Evolutionary conservation across 2,888 invertebrate species (phyloP).

Genomic region (Chymomyza caudatula): DNA sequence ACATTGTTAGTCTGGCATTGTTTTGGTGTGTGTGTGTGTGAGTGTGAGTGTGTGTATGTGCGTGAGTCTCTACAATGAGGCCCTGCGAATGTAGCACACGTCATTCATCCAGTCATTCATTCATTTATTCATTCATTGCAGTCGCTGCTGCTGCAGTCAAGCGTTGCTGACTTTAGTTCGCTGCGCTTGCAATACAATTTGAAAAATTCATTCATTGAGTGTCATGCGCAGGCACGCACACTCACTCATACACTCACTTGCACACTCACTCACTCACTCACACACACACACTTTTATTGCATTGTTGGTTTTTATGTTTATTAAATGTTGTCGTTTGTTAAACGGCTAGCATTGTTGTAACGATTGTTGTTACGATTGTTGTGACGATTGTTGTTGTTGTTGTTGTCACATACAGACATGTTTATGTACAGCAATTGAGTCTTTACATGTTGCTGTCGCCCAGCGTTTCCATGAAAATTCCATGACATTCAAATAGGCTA

Average conservation of each 20-base stretch:
- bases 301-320: slow-evolving; percentile 31
- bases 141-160: neutral
- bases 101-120: slow-evolving; percentile 25
- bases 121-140: slow-evolving; percentile 22
- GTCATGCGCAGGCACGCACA: slow-evolving; percentile 28
- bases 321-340: slow-evolving; percentile 53
- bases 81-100: slow-evolving; percentile 39
- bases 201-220: slow-evolving; percentile 34
- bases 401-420: slow-evolving; percentile 24
- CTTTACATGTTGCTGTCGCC: slow-evolving; percentile 41
- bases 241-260: slow-evolving; percentile 2
- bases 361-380: neutral
- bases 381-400: slow-evolving; percentile 14
- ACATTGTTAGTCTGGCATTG: slow-evolving; percentile 22
- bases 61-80: neutral
- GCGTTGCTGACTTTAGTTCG: neutral
- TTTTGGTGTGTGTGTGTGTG: neutral
- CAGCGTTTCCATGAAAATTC: slow-evolving; percentile 26
- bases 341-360: slow-evolving; percentile 30
- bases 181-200: slow-evolving; percentile 17
- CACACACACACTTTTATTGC: neutral
- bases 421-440: slow-evolving; percentile 38
- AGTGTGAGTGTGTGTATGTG: slow-evolving; percentile 23
- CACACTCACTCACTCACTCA: neutral
- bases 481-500: slow-evolving; percentile 58